A percentile compares a stretch with the other conserved stretches of the same genome.
Evolutionary conservation across 2,113 vertebrate genomes (phyloP).

Genomic region (Microcebus ravelobensis): DNA sequence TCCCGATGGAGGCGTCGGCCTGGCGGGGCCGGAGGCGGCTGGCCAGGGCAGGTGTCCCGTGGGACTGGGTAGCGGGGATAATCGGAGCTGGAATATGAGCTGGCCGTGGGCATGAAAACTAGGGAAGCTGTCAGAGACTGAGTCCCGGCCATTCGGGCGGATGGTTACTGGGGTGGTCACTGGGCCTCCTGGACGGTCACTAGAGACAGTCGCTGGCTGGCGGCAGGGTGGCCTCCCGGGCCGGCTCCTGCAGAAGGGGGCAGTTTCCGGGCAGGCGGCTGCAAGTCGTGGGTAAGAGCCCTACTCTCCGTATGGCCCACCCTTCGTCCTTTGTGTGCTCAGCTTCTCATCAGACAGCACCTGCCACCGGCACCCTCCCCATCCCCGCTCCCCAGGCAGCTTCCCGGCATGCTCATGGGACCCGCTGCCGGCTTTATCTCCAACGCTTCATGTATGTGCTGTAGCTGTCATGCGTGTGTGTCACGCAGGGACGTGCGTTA

Average conservation of each 20-base stretch:
- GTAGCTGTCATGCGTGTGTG: rapidly evolving
- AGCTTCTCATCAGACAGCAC: not conserved
- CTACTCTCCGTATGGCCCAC: not conserved
- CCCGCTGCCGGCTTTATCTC: rapidly evolving
- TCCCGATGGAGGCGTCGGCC: not conserved
- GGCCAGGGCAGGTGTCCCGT: rapidly evolving
- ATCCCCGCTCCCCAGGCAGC: rapidly evolving
- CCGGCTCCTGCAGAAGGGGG: rapidly evolving
- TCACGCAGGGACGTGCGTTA: rapidly evolving
- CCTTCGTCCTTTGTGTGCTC: too few relatives aligned
- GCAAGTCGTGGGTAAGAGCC: too few relatives aligned
- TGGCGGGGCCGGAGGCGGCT: rapidly evolving
- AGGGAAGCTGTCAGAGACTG: not conserved
- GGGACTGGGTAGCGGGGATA: not conserved
- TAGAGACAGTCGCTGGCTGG: not conserved
- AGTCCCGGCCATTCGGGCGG: not conserved
- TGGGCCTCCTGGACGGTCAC: not conserved
- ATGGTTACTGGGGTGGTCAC: not conserved
- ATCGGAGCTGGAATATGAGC: not conserved
- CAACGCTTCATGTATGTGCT: rapidly evolving
- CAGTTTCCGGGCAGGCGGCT: too few relatives aligned
- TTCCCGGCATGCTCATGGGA: rapidly evolving
- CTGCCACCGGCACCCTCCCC: rapidly evolving
- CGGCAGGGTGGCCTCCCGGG: rapidly evolving
- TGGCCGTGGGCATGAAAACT: not conserved